Base-by-base conservation (phyloP, 2,113 vertebrate genomes). In the Rallus limicola region DNA sequence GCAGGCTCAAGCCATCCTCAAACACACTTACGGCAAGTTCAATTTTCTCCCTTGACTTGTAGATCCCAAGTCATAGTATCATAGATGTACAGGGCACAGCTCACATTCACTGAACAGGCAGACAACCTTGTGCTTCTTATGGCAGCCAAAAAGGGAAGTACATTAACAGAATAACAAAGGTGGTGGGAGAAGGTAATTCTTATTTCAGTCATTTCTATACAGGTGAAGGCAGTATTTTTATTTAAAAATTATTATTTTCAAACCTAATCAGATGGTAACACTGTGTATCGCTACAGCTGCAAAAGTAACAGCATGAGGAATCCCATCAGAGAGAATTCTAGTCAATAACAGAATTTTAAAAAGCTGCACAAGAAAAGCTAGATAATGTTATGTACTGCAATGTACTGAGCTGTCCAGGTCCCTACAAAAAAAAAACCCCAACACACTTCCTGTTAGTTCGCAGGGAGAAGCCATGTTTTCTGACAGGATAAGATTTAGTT, bases 201-300 rank as follows among this genome's bases (percentile, higher is more conserved):
- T 88, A 63, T 38, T 91, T 70, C 26, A 67, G 17, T 59, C 2
- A 46, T 44, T 82, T 76, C 70, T 33, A 60, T 26, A 28, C 18
- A 42, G 1, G 2, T 6, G 36, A 82, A 79, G 24, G 13, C 33
- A 23, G 9, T 56, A 18, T 28, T 16, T 42, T 81, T 55, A 75
- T 50, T 83, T 91, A 20, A 94, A 79, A 78, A 55, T 25, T 28
- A 20, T 60, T 74, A 16, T 52, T 90, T 94, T 90, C 21, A 33
- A 26, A 56, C 6, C 65, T 71, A 86, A 29, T 50, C 48, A 69
- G 21, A 69, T 16, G 1, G 2, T 19, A 85, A 79, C 3, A 31
- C 6, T 26, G 36, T 28, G 25, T 53, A 70, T 29, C 63, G 12
- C 62, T 60, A 60, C 20, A 64, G 26, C 2, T 62, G 59, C 53